These are phyloP conservation scores for Notodonta ziczac DNA, from an alignment of 2,888 invertebrate species.

Conservation along the genomic window DNA sequence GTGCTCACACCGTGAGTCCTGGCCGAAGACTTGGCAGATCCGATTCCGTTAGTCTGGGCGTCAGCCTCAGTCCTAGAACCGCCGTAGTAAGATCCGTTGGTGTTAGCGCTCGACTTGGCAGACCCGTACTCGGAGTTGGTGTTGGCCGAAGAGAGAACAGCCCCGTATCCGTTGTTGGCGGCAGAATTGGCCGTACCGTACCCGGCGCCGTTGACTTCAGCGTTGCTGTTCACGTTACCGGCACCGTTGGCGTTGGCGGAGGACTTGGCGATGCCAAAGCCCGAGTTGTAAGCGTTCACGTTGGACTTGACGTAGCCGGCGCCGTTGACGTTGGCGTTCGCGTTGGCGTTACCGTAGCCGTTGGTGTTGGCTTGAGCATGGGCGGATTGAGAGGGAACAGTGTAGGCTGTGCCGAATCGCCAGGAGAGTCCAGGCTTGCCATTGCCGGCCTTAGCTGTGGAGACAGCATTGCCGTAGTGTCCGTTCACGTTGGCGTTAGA, in stretches of 20 bases:
- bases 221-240: constrained; percentile 51
- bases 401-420: constrained; percentile 71
- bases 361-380: constrained; percentile 41
- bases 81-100: constrained; percentile 42
- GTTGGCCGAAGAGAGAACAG: constrained; percentile 40
- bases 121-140: constrained; percentile 31
- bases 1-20: constrained; percentile 56
- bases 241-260: constrained; percentile 52
- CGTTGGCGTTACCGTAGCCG: constrained; percentile 48
- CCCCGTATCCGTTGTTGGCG: constrained; percentile 43
- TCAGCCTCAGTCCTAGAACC: constrained; percentile 52
- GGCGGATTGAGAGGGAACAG: constrained; percentile 46
- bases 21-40: constrained; percentile 61
- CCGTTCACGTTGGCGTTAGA: constrained; percentile 61
- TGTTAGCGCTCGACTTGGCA: constrained; percentile 45
- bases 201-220: constrained; percentile 51
- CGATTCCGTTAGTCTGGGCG: constrained; percentile 58
- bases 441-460: constrained; percentile 51
- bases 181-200: constrained; percentile 50
- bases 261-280: constrained; percentile 44
- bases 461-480: constrained; percentile 46
- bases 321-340: constrained; percentile 41
- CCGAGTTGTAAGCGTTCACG: constrained; percentile 32
- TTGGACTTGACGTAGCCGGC: constrained; percentile 43
- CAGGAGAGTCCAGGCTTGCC: constrained; percentile 59